Evolutionary conservation across 53 echinoderm and acorn worm species (phyloP).

Genomic region (Paracentrotus lividus): DNA sequence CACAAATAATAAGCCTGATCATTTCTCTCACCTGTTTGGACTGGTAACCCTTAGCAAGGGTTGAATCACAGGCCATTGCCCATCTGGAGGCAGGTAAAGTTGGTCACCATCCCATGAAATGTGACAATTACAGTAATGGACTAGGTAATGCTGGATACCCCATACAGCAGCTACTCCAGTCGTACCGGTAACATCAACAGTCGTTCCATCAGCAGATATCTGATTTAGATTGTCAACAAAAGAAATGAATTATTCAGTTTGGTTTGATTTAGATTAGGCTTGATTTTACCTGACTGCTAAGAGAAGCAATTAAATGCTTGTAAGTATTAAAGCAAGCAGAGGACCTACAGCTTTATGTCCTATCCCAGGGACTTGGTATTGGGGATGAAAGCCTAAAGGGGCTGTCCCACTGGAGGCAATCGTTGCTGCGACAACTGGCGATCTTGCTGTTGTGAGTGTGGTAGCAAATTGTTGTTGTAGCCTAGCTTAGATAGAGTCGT

Average conservation of each 20-base stretch:
- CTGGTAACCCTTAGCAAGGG: slow-evolving; percentile 23
- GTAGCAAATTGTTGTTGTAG: no score
- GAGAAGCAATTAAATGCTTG: no score
- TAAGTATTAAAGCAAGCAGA: no score
- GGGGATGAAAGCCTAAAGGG: no score
- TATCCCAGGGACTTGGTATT: no score
- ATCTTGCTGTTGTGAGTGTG: no score
- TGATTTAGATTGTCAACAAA: background rate
- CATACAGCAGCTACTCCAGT: slow-evolving; percentile 90
- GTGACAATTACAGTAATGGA: slow-evolving; percentile 85
- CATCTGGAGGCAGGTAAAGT: slow-evolving; percentile 78
- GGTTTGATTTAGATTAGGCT: no score
- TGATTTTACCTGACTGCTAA: no score
- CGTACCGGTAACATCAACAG: slow-evolving; percentile 79
- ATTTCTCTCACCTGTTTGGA: slow-evolving; percentile 45
- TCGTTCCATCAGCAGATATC: slow-evolving; percentile 69
- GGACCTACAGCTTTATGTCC: no score
- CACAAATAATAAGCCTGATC: background rate
- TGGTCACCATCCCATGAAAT: slow-evolving; percentile 93
- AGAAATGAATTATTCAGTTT: background rate
- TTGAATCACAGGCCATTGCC: slow-evolving; percentile 34
- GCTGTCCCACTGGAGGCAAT: no score
- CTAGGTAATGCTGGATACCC: slow-evolving; percentile 87
- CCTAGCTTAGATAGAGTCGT: no score
- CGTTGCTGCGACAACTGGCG: no score